A percentile compares a stretch with the other conserved stretches of the same genome.
Conservation (phyloP, 1,140 invertebrate species). For the Calosoma granatense region DNA sequence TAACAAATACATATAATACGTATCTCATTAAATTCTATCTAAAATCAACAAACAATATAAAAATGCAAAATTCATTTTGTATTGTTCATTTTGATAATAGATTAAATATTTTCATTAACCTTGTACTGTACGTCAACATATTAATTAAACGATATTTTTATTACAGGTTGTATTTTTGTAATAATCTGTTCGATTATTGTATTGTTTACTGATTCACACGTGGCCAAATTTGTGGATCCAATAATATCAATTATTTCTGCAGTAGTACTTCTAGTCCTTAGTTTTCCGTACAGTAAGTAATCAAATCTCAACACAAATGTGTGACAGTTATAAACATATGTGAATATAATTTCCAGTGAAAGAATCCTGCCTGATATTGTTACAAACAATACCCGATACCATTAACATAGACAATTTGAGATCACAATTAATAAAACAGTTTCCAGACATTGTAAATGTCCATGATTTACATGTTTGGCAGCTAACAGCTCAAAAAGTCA, state of each 20-base stretch:
- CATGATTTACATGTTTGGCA: conserved; percentile 79
- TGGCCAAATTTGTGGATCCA: conserved; percentile 65
- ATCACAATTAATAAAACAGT: conserved; percentile 50
- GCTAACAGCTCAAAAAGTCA: conserved; percentile 55
- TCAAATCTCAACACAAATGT: background rate
- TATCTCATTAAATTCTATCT: conserved; percentile 11
- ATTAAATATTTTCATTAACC: no score
- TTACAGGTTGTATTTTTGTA: conserved; percentile 52
- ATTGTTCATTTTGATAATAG: no score
- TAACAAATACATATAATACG: conserved; percentile 7
- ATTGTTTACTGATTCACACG: conserved; percentile 45
- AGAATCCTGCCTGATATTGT: conserved; percentile 63
- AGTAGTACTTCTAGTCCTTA: conserved; percentile 48
- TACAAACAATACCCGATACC: conserved; percentile 72
- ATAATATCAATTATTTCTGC: conserved; percentile 56
- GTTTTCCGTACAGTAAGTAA: conserved; percentile 63
- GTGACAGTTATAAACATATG: no score
- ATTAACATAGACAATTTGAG: conserved; percentile 62
- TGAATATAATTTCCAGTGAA: conserved; percentile 50
- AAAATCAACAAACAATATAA: background rate
- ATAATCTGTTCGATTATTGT: conserved; percentile 54
- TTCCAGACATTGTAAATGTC: conserved; percentile 68
- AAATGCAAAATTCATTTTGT: no score
- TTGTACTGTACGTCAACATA: no score
- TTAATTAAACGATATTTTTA: no score